Evolutionary conservation across 2,113 vertebrate species (phyloP).

Genomic region (Apodemus speciosus): DNA sequence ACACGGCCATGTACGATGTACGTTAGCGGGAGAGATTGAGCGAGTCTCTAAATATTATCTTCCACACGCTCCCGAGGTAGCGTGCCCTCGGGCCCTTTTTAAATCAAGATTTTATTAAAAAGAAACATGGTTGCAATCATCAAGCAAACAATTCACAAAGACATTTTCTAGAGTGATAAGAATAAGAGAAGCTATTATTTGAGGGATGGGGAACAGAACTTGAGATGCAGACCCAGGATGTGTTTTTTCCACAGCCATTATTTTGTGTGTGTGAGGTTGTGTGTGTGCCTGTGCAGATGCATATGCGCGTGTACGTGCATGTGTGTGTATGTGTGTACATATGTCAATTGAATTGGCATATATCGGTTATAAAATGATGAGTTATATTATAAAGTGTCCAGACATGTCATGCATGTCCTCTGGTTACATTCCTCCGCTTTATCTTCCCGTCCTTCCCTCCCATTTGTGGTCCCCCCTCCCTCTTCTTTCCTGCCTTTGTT

Average conservation of each 20-base stretch:
- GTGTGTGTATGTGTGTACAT: not conserved
- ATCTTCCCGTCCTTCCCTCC: not conserved
- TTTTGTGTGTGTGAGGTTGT: not conserved
- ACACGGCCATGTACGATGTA: not conserved
- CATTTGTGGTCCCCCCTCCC: rapidly evolving
- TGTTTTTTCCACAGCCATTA: not conserved
- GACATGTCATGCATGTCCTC: not conserved
- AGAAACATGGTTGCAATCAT: conserved; percentile 53
- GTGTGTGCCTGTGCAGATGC: not conserved
- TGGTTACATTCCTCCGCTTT: no score
- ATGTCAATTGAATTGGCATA: not conserved
- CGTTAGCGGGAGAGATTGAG: not conserved
- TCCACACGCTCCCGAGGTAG: not conserved
- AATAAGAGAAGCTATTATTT: not conserved
- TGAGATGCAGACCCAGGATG: not conserved
- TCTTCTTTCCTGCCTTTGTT: not conserved
- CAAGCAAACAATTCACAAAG: conserved; percentile 55
- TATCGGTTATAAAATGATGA: not conserved
- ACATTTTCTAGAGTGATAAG: conserved; percentile 42
- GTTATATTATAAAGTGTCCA: not conserved
- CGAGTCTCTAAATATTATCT: not conserved
- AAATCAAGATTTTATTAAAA: conserved; percentile 75
- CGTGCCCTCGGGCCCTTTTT: conserved; percentile 36
- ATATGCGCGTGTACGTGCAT: no score
- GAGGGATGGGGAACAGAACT: not conserved